Conservation (phyloP, 2,797 vertebrate genomes). For the Diglossa cyanea region DNA sequence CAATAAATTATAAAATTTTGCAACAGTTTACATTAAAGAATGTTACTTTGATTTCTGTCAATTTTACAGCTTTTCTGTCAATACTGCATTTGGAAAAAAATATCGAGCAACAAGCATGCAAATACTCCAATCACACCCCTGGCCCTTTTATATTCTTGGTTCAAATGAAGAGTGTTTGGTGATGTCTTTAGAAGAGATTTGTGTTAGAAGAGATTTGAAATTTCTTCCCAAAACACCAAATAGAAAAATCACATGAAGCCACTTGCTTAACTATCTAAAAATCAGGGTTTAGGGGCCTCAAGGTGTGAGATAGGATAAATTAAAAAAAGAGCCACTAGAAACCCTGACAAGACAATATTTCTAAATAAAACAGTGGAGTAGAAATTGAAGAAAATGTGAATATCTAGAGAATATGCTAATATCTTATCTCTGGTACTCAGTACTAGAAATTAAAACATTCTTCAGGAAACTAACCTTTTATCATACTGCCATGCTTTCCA, state of each 20-base stretch:
- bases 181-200: not conserved
- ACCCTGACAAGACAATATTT: not conserved
- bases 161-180: not conserved
- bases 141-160: not conserved
- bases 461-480: not conserved
- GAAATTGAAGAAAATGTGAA: not conserved
- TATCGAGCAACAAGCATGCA: not conserved
- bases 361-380: not conserved
- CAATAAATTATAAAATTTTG: slow-evolving; percentile 19
- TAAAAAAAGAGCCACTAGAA: not conserved
- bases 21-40: slow-evolving; percentile 1
- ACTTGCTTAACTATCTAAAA: not conserved
- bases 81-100: not conserved
- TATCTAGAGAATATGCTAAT: not conserved
- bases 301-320: not conserved
- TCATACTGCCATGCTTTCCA: not conserved
- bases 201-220: not conserved
- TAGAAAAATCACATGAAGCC: not conserved
- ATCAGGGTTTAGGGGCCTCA: not conserved
- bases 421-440: not conserved
- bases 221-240: not conserved
- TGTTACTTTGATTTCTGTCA: slow-evolving; percentile 33
- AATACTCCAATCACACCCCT: not conserved
- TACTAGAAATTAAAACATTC: not conserved
- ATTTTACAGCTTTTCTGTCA: not conserved